These are phyloP conservation scores for Podarcis muralis DNA, from an alignment of 2,113 vertebrate species.

Conservation along the genomic window DNA sequence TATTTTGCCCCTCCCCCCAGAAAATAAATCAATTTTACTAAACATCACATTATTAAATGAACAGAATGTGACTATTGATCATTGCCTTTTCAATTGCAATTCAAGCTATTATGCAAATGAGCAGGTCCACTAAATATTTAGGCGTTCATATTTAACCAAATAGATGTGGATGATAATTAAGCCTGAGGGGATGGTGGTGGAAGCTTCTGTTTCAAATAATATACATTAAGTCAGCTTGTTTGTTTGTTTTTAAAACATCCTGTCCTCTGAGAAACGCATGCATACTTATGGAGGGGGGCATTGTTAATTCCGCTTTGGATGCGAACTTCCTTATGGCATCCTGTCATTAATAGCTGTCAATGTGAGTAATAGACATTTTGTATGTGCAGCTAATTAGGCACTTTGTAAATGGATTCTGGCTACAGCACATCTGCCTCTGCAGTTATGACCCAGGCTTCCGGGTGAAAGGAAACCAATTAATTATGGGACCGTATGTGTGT, in stretches of 20 bases:
- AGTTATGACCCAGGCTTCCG: neutral
- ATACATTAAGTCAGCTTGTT: neutral
- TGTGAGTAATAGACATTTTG: slow-evolving; percentile 20
- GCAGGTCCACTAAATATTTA: neutral
- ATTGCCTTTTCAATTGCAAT: neutral
- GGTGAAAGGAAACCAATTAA: neutral
- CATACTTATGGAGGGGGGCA: neutral
- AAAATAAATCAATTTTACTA: neutral
- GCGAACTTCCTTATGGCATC: neutral
- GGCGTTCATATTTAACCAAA: neutral
- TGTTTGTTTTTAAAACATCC: neutral
- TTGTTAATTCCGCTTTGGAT: neutral
- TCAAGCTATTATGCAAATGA: neutral
- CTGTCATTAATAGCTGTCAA: slow-evolving; percentile 32
- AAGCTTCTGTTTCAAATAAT: neutral
- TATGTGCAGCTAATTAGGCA: slow-evolving; percentile 17
- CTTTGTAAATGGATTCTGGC: neutral
- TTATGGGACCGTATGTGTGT: neutral
- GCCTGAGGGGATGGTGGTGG: neutral
- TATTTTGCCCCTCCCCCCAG: neutral
- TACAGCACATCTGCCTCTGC: neutral
- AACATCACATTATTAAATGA: slow-evolving; percentile 27
- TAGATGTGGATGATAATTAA: neutral
- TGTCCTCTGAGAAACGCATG: neutral
- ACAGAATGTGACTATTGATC: slow-evolving; percentile 16